Evolutionary conservation across 2,113 vertebrate species (phyloP).

Genomic region (Macheiramphus alcinus): DNA sequence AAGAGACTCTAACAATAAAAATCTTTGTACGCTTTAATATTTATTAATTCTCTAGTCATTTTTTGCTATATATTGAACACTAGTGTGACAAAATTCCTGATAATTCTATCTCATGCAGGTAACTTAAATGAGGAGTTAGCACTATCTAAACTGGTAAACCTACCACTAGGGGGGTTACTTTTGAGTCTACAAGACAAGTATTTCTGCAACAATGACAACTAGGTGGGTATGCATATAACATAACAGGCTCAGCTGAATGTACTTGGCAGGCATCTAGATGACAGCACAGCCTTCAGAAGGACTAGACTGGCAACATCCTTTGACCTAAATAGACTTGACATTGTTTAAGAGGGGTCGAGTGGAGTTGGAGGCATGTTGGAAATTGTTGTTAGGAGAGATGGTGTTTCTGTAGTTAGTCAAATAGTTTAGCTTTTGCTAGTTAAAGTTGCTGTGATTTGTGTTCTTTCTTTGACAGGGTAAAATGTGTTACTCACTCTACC

Average conservation of each 20-base stretch:
- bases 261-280: not conserved
- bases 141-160: not conserved
- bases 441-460: not conserved
- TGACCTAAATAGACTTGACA: not conserved
- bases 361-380: not conserved
- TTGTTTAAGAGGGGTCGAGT: not conserved
- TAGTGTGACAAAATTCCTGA: conserved; percentile 2
- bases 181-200: not conserved
- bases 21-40: not conserved
- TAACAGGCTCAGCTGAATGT: not conserved
- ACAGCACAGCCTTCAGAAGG: not conserved
- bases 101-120: conserved; percentile 16
- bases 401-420: not conserved
- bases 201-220: conserved; percentile 8
- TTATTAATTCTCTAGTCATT: not conserved
- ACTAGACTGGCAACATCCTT: not conserved
- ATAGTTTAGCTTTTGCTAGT: not conserved
- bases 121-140: conserved; percentile 26
- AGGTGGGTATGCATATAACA: not conserved
- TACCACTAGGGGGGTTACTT: not conserved
- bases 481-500: not conserved
- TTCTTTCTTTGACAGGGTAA: not conserved
- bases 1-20: not conserved
- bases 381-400: not conserved
- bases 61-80: conserved; percentile 24